Evolutionary conservation across 2,888 invertebrate genomes (phyloP).

Genomic region (Hyalella azteca): DNA sequence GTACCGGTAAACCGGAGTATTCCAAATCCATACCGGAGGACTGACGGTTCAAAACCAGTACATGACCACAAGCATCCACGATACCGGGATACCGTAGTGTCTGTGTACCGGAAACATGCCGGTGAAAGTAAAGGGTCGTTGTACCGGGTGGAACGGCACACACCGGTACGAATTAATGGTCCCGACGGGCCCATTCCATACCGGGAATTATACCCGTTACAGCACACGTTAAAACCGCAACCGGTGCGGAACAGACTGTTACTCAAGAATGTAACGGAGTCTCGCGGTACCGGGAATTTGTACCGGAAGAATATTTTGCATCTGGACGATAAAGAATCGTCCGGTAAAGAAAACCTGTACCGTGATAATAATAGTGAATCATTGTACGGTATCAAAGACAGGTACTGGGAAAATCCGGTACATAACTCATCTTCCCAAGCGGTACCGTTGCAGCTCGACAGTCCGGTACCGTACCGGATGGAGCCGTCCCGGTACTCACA

Average conservation of each 20-base stretch:
- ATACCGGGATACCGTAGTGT: background rate
- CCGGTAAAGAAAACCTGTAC: background rate
- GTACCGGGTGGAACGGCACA: background rate
- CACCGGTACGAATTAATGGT: background rate
- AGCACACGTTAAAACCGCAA: background rate
- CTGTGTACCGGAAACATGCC: background rate
- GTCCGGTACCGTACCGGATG: constrained; percentile 7
- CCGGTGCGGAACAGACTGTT: background rate
- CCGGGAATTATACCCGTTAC: background rate
- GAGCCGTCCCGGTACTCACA: constrained; percentile 13
- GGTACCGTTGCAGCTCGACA: constrained; percentile 19
- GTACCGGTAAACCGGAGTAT: background rate
- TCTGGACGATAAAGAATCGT: background rate
- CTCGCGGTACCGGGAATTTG: too few relatives aligned
- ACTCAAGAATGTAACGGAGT: background rate
- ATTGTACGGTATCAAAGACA: background rate
- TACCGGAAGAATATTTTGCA: background rate
- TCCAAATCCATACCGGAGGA: background rate
- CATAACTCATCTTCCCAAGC: background rate
- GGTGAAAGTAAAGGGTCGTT: too few relatives aligned
- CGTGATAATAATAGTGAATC: background rate
- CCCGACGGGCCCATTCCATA: background rate
- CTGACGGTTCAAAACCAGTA: background rate
- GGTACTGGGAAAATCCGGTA: background rate
- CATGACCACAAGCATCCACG: background rate